Base-by-base conservation (phyloP, 2,113 vertebrate species). In the Sardina pilchardus region DNA sequence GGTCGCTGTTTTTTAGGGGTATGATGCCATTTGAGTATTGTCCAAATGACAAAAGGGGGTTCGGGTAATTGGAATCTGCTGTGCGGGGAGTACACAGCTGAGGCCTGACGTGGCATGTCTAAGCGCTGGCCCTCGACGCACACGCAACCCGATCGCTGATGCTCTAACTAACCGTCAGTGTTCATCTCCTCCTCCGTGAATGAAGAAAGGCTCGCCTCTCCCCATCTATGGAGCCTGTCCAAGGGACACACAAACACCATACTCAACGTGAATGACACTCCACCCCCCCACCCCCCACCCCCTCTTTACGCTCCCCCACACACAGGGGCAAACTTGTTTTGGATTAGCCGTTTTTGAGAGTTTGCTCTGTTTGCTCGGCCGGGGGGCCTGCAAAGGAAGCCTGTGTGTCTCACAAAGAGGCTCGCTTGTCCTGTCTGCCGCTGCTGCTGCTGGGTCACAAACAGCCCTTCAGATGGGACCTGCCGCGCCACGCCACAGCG, bases 251-350 rank as follows among this genome's bases (percentile, higher is more conserved):
- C 63, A 71, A 34, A 84, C 59, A 56, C 63, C 83, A 84, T 0
- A 78, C 59, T 39, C 39, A 44, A 26, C 5, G 42, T 43, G 56
- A 24, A 63, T 30, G 19, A 24, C 39, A 71, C 16, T 84, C 39
- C 59, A n/a, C 24, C 24, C 26, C 30, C 47, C 34, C 44, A 34
- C 82, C 53, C n/a, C 12, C n/a, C 34, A 8, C 43, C 44, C 36
- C 17, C 45, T 47, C 59, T 63, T 30, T 83, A 17, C 59, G 10
- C 56, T 16, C 4, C 50, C 45, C n/a, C 21, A 26, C 39, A n/a
- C 75, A 84, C 75, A 87, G 82, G 82, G 86, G 75, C 8, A 84
- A 82, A 39, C 21, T 82, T 85, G 56, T 85, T 84, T 87, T 87
- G 63, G 56, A 82, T 82, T 82, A 56, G 86, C 36, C 81, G n/a